A percentile compares a stretch with the other conserved stretches of the same genome.
phyloP scores from a whole-genome alignment of 2,113 vertebrate species.

The Sterna hirundo region DNA sequence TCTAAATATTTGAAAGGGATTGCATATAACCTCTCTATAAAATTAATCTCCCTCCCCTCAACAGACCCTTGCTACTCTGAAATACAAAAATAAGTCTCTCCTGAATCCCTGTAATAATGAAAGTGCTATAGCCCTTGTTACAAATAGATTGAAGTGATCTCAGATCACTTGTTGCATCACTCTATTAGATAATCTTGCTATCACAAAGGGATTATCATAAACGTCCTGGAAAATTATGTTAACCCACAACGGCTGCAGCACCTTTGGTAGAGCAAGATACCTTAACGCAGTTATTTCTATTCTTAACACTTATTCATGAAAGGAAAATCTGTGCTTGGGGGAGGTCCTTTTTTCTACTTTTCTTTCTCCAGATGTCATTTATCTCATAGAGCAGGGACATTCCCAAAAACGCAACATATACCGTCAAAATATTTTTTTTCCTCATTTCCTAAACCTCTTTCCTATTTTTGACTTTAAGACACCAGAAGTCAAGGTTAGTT shows the following conservation, averaged over 20 bases:
- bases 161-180: not conserved
- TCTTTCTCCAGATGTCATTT: not conserved
- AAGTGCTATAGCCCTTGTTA: not conserved
- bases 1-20: not conserved
- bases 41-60: not conserved
- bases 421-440: not conserved
- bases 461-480: not conserved
- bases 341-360: not conserved
- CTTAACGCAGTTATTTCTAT: not conserved
- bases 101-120: conserved; percentile 14
- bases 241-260: not conserved
- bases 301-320: not conserved
- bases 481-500: not conserved
- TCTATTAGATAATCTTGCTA: not conserved
- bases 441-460: not conserved
- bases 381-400: not conserved
- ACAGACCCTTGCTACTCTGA: not conserved
- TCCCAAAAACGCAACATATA: not conserved
- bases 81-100: conserved; percentile 24
- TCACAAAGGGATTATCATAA: not conserved
- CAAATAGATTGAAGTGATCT: conserved; percentile 37
- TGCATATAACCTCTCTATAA: not conserved
- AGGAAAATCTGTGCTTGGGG: not conserved
- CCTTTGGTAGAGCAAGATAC: not conserved
- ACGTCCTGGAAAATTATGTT: not conserved